Evolutionary conservation across 2,888 invertebrate species (phyloP), one percentile per base, ranked within the genome.

Genomic region (Cheilosia pagana): DNA sequence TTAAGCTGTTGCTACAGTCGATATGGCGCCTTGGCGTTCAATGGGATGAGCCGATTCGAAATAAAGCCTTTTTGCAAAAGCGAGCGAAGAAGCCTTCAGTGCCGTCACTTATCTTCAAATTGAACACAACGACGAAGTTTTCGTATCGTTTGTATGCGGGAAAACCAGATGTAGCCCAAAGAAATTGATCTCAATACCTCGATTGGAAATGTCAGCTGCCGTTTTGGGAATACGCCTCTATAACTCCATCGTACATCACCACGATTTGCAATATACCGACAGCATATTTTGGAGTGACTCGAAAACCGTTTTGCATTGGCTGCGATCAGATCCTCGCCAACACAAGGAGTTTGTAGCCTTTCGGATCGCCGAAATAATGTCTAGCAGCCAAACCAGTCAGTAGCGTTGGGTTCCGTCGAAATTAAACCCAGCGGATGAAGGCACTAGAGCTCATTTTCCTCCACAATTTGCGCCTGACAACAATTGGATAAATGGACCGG

Each of bases 31-130:
- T n/a, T 19, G 72, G 48, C 4, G 21, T 72, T 62, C 12, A 39
- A n/a, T 72, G 62, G 65, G 55, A 74, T 45, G 55, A 65, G 1
- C 55, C 48, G 1, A 45, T 74, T 16, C 53, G 63, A 7, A 21
- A 31, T 8, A 16, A 45, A 21, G 25, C 4, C 2, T 10, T 14
- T 21, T 8, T 23, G 12, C 7, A 7, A 10, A n/a, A n/a, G n/a
- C n/a, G n/a, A n/a, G n/a, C n/a, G n/a, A n/a, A n/a, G 45, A 45
- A 16, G 45, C 45, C 7, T 45, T n/a, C 8, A 19, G 45, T 12
- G 19, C 45, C 7, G 45, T 45, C 7, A 16, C 19, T 4, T 45
- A 45, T 19, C 3, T 45, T 14, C 14, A 16, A 7, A 45, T 45
- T 7, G 45, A 35, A 12, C 10, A 8, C 10, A 12, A 12, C 12